phyloP scores from a whole-genome alignment of 2,113 vertebrate species.

The Saguinus imperator region DNA sequence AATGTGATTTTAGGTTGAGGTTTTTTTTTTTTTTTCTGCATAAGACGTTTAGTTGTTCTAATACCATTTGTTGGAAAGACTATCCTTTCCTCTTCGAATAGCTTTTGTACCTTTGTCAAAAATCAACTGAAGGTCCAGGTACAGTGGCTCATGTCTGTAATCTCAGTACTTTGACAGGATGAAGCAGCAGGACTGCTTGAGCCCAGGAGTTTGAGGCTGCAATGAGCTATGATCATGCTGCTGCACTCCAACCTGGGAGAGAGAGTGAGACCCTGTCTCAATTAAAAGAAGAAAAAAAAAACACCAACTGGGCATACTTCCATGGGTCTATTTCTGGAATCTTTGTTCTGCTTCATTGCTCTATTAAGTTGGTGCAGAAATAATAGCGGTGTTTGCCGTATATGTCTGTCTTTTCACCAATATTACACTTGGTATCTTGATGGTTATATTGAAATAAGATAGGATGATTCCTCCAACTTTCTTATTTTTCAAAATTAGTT shows the following conservation, averaged over 20 bases:
- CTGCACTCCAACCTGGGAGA: too few species aligned
- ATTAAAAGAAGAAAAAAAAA: too few species aligned
- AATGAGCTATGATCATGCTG: too few species aligned
- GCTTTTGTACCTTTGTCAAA: neutral
- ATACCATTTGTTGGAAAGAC: neutral
- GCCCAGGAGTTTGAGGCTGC: too few species aligned
- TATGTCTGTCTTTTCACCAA: neutral
- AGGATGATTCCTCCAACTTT: neutral
- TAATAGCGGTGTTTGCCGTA: too few species aligned
- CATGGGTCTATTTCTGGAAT: neutral
- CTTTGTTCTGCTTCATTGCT: neutral
- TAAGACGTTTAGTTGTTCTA: neutral
- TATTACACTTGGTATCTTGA: neutral
- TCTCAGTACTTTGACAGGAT: too few species aligned
- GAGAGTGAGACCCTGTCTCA: too few species aligned
- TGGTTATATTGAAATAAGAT: neutral
- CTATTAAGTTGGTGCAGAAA: neutral
- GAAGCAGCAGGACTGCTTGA: too few species aligned
- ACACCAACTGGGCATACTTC: neutral
- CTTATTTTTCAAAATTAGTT: constrained; percentile 1
- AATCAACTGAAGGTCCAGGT: neutral
- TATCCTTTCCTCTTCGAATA: neutral
- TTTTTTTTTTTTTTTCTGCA: neutral
- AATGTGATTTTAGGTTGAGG: neutral
- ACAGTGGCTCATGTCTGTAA: too few species aligned